Evolutionary conservation across 2,888 invertebrate genomes (phyloP).

Genomic region (Limulus polyphemus): DNA sequence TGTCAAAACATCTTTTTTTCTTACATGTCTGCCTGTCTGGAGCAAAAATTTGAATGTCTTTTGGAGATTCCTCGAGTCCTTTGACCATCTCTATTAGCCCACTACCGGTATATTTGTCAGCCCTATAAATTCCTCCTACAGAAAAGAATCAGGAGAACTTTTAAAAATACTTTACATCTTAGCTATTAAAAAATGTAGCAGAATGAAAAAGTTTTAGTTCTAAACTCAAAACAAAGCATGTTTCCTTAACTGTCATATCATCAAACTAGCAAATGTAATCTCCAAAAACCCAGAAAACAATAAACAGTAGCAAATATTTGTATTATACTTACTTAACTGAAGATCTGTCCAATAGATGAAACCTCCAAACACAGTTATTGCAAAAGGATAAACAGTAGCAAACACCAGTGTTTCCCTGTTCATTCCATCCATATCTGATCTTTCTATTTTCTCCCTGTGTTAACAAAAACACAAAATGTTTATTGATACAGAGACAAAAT

Average conservation of each 20-base stretch:
- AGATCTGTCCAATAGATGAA: slow-evolving; percentile 96
- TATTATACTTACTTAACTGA: slow-evolving; percentile 34
- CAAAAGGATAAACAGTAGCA: slow-evolving; percentile 89
- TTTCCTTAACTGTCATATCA: too few relatives aligned
- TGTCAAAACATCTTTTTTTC: too few relatives aligned
- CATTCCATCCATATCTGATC: slow-evolving; percentile 73
- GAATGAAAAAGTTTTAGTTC: too few relatives aligned
- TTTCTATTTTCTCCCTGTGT: slow-evolving; percentile 78
- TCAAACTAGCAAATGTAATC: too few relatives aligned
- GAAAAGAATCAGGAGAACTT: background rate
- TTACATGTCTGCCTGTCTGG: slow-evolving; percentile 61
- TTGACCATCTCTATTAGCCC: slow-evolving; percentile 89
- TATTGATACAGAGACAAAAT: too few relatives aligned
- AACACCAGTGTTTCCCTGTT: slow-evolving; percentile 65
- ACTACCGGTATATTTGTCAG: slow-evolving; percentile 92
- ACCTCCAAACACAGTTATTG: slow-evolving; percentile 74
- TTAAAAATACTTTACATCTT: too few relatives aligned
- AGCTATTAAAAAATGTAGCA: too few relatives aligned
- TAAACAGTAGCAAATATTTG: too few relatives aligned
- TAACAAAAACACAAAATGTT: too few relatives aligned
- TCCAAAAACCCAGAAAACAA: too few relatives aligned
- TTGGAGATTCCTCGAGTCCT: slow-evolving; percentile 77
- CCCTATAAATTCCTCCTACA: slow-evolving; percentile 69
- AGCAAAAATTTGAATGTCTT: slow-evolving; percentile 82
- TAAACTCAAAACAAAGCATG: too few relatives aligned